Conservation (phyloP, 2,797 vertebrate species). For the Karalla daura region DNA sequence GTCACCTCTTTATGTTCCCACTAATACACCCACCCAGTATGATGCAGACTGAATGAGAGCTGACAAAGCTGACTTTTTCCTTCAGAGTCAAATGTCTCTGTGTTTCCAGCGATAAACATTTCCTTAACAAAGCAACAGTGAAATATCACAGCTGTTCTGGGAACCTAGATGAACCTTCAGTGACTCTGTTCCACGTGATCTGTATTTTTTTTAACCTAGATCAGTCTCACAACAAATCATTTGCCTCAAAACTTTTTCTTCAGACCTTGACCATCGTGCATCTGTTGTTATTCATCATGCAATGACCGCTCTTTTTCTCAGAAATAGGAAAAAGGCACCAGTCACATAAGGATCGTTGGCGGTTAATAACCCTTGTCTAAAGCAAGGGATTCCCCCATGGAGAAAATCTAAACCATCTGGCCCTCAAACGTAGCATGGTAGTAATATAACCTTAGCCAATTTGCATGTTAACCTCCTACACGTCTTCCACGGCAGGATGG, state of each 20-base stretch:
- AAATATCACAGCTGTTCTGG: constrained; percentile 17
- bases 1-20: too few relatives aligned
- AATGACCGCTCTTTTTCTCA: neutral
- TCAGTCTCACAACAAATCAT: neutral
- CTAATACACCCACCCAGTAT: too few relatives aligned
- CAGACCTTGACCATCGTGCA: neutral
- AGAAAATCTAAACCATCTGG: constrained; percentile 31
- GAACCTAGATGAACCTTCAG: constrained; percentile 6
- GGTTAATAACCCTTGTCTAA: constrained; percentile 25
- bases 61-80: neutral
- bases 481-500: constrained; percentile 31
- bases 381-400: constrained; percentile 39
- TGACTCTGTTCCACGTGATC: constrained; percentile 39
- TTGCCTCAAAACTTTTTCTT: neutral
- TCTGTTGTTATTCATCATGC: neutral
- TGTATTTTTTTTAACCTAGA: constrained; percentile 10
- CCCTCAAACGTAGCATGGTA: constrained; percentile 8
- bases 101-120: constrained; percentile 4
- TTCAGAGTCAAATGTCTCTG: neutral
- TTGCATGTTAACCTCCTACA: constrained; percentile 45
- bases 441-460: constrained; percentile 27
- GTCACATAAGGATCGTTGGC: neutral
- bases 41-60: too few relatives aligned
- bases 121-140: constrained; percentile 24
- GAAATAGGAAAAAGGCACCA: constrained; percentile 7